A percentile compares a stretch with the other conserved stretches of the same genome.
These are phyloP conservation scores for Zaprionus bogoriensis DNA, from an alignment of 2,888 invertebrate genomes.

Conservation along the genomic window DNA sequence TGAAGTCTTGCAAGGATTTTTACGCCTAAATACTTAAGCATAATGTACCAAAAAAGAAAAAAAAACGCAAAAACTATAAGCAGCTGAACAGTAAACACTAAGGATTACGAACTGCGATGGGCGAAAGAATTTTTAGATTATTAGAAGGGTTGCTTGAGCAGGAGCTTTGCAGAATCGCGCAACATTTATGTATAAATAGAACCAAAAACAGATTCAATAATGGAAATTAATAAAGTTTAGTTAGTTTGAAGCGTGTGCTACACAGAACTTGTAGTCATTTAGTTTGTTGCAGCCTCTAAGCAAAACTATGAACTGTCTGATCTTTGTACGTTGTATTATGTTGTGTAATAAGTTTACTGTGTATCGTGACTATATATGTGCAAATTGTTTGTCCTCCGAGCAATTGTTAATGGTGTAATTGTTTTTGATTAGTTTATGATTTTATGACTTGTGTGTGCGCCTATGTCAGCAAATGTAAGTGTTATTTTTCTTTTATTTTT, in stretches of 20 bases:
- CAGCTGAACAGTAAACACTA: slow-evolving; percentile 44
- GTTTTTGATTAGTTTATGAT: slow-evolving; percentile 34
- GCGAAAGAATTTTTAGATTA: slow-evolving; percentile 4
- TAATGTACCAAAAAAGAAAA: slow-evolving; percentile 54
- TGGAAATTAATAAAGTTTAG: slow-evolving; percentile 37
- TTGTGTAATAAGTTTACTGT: slow-evolving; percentile 58
- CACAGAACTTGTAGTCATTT: slow-evolving; percentile 47
- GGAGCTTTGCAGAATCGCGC: slow-evolving; percentile 47
- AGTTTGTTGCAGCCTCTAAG: slow-evolving; percentile 44
- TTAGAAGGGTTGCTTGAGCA: slow-evolving; percentile 19
- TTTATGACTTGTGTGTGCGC: slow-evolving; percentile 21
- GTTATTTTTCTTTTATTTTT: slow-evolving; percentile 32
- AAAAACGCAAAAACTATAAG: slow-evolving; percentile 42
- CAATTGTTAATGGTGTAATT: slow-evolving; percentile 53
- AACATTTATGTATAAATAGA: slow-evolving; percentile 54
- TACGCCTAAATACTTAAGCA: slow-evolving; percentile 72
- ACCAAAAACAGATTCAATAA: slow-evolving; percentile 54
- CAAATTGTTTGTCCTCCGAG: slow-evolving; percentile 42
- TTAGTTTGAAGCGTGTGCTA: slow-evolving; percentile 37
- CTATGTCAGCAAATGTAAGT: slow-evolving; percentile 31
- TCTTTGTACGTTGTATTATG: slow-evolving; percentile 61
- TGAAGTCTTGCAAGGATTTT: slow-evolving; percentile 72
- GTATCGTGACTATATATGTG: slow-evolving; percentile 50
- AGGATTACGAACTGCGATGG: slow-evolving; percentile 7
- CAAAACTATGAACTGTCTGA: slow-evolving; percentile 52